These are phyloP conservation scores for Melanotaenia parkinsoni DNA, from an alignment of 2,797 vertebrate species.

Conservation along the genomic window DNA sequence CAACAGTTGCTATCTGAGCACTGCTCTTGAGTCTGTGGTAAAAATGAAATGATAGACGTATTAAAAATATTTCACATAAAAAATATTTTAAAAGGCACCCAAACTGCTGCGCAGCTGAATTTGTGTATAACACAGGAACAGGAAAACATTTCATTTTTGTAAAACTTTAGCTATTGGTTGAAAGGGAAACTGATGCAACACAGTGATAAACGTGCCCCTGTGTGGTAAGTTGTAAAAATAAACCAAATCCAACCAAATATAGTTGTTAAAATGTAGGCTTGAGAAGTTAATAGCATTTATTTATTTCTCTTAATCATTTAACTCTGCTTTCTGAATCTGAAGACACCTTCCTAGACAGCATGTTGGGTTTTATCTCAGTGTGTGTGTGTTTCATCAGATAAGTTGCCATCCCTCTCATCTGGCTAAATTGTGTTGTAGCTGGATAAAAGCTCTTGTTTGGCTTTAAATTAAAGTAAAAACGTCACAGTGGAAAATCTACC, in stretches of 20 bases:
- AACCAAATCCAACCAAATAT: background rate
- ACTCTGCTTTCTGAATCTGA: background rate
- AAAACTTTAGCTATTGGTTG: no score
- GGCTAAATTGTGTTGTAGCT: conserved; percentile 12
- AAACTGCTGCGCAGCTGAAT: no score
- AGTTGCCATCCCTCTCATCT: background rate
- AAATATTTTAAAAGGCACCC: no score
- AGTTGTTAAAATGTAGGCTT: background rate
- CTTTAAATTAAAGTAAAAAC: background rate
- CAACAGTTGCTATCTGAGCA: background rate
- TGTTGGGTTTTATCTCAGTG: conserved; percentile 16
- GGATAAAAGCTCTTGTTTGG: background rate
- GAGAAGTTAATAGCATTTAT: background rate
- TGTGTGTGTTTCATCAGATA: conserved; percentile 8
- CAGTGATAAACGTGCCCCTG: background rate
- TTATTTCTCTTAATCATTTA: conserved; percentile 8
- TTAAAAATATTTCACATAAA: background rate
- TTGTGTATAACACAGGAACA: no score
- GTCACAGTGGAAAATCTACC: conserved; percentile 1
- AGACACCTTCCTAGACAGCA: background rate
- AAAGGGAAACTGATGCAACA: background rate
- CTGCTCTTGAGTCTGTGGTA: background rate
- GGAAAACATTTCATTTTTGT: no score
- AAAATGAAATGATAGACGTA: background rate
- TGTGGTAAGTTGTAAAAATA: background rate